A percentile compares a stretch with the other conserved stretches of the same genome.
Evolutionary conservation across 2,113 vertebrate genomes (phyloP).

Genomic region (Phocoena sinus): DNA sequence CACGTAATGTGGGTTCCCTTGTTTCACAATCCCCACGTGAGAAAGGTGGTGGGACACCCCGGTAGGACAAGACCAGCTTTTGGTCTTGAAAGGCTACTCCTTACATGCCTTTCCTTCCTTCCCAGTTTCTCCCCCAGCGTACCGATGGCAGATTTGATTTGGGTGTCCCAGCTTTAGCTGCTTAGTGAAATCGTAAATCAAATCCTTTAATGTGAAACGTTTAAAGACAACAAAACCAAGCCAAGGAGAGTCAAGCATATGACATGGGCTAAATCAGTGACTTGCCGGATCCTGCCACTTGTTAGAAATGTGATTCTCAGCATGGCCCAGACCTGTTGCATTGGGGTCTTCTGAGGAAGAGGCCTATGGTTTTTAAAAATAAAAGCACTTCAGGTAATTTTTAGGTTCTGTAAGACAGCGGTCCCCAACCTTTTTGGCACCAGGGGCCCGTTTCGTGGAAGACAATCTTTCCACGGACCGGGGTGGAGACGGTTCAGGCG

Average conservation of each 20-base stretch:
- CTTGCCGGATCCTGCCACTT: not conserved
- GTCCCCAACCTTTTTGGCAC: no score
- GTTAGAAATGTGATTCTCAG: not conserved
- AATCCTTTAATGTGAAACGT: slow-evolving; percentile 7
- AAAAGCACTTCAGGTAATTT: not conserved
- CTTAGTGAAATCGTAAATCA: not conserved
- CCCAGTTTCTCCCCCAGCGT: not conserved
- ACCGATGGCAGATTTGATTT: not conserved
- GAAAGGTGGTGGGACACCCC: not conserved
- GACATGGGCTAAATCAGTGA: not conserved
- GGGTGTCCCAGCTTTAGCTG: not conserved
- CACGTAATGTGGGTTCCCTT: not conserved
- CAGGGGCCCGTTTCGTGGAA: no score
- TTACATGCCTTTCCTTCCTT: not conserved
- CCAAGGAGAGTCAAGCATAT: not conserved
- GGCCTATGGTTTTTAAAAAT: not conserved
- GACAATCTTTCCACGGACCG: no score
- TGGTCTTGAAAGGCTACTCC: not conserved
- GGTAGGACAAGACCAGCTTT: not conserved
- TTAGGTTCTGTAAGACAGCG: not conserved
- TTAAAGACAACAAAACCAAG: not conserved
- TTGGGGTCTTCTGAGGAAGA: not conserved
- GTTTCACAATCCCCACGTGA: not conserved
- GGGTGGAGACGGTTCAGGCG: no score
- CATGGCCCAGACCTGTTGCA: not conserved